Conservation (phyloP, 2,113 vertebrate species). For the Talpa occidentalis region DNA sequence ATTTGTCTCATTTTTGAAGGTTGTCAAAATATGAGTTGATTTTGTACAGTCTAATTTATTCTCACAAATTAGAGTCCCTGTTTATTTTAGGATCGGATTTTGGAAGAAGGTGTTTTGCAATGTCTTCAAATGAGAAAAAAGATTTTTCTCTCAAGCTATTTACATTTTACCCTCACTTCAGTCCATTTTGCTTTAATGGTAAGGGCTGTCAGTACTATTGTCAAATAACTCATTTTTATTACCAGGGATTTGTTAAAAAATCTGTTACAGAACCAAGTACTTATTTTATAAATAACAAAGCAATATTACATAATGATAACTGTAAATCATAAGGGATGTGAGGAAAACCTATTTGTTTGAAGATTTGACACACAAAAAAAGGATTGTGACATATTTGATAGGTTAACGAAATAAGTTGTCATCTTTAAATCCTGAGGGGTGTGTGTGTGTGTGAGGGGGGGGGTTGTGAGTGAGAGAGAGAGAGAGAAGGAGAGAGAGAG, state of each 20-base stretch:
- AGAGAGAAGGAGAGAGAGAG: background rate
- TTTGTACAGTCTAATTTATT: background rate
- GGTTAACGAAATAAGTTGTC: background rate
- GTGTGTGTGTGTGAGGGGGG: background rate
- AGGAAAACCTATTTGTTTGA: background rate
- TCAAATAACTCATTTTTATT: background rate
- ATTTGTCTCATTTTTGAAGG: background rate
- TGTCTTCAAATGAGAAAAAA: constrained; percentile 21
- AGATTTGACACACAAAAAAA: constrained; percentile 33
- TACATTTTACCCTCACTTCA: background rate
- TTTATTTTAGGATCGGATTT: constrained; percentile 36
- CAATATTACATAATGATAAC: background rate
- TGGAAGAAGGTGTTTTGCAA: background rate
- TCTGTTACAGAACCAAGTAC: background rate
- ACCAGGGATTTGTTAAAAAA: constrained; percentile 6
- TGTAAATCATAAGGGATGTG: background rate
- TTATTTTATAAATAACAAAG: constrained; percentile 30
- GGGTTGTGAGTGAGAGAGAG: too few species aligned
- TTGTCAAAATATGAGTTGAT: background rate
- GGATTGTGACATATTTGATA: background rate
- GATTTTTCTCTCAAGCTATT: constrained; percentile 29
- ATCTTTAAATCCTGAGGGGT: background rate
- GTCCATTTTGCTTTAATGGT: constrained; percentile 6
- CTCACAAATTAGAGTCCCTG: background rate
- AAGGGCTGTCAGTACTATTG: background rate